Percentiles rank a stretch among this genome's conserved stretches.
phyloP scores from a whole-genome alignment of 2,888 invertebrate genomes.

The Prosopocoilus inquinatus region DNA sequence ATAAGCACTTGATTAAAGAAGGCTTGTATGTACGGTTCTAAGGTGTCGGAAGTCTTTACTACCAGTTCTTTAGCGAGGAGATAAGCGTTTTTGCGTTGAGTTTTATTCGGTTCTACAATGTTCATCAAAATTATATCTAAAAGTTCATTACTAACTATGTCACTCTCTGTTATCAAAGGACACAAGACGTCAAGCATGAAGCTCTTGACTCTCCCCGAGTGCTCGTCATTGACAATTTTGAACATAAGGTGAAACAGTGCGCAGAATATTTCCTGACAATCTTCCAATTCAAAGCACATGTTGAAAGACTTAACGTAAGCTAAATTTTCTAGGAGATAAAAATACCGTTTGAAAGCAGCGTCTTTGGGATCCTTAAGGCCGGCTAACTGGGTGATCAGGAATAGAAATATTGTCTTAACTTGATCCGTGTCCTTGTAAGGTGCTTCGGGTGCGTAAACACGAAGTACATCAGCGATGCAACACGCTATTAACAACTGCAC shows the following conservation, averaged over 20 bases:
- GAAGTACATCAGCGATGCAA: conserved; percentile 94
- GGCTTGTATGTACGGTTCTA: conserved; percentile 95
- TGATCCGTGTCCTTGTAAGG: conserved; percentile 96
- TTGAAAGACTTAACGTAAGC: conserved; percentile 98
- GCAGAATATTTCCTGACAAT: conserved; percentile 95
- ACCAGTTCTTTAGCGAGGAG: conserved; percentile 89
- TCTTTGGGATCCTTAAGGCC: conserved; percentile 95
- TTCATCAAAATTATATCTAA: conserved; percentile 92
- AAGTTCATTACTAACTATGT: conserved; percentile 90
- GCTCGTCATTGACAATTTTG: conserved; percentile 94
- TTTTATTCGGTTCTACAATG: conserved; percentile 90
- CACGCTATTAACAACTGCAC: conserved; percentile 94
- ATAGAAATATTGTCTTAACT: conserved; percentile 89
- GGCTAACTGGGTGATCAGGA: conserved; percentile 89
- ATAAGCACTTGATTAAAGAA: conserved; percentile 96
- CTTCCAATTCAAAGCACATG: conserved; percentile 97
- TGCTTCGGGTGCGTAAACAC: conserved; percentile 96
- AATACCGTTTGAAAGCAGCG: conserved; percentile 95
- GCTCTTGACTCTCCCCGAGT: conserved; percentile 92
- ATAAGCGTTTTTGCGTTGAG: conserved; percentile 86
- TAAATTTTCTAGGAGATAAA: conserved; percentile 93
- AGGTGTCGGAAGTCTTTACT: conserved; percentile 84
- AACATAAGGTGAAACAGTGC: conserved; percentile 92
- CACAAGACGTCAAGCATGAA: conserved; percentile 96
- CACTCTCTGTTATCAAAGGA: conserved; percentile 92